Evolutionary conservation across 2,888 invertebrate species (phyloP), one percentile per base, ranked within the genome.

Genomic region (Cataglyphis albicans): DNA sequence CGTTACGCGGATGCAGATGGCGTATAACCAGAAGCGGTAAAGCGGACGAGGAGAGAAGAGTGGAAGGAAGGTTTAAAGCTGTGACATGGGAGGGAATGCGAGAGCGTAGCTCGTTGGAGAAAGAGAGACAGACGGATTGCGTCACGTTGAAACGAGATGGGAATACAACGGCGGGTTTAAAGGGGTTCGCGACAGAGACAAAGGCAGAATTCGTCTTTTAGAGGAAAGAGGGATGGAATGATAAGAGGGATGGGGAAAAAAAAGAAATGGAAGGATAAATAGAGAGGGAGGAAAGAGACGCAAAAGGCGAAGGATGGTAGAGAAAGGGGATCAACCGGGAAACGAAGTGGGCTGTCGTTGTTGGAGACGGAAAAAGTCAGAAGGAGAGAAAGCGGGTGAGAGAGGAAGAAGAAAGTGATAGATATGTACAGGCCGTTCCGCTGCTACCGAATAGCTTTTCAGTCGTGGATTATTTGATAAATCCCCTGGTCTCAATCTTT

Each of bases 1-100:
- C 21, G 72, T 67, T 75, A 74, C 84, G 83, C 80, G 86, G 84
- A 85, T 86, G 86, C 88, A 88, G 84, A 88, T 88, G 86, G 88
- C 88, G 88, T 83, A 59, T 61, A 84, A 85, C 82, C 84, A 82
- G 87, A 67, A 86, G 84, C 84, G 83, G 78, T 61, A 76, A 84
- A 67, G 81, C 75, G 80, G 32, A 57, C 65, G 73, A 75, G 65
- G 72, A 41, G 83, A 67, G 83, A 38, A 81, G 59, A 73, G 41
- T 76, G 73, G 32, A 81, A 72, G 72, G 57, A 57, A 72, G 25
- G 18, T 25, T 25, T 38, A 4, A 52, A 52, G n/a, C 67, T 10
- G 83, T 72, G 2, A 70, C 72, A 75, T 82, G 81, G 84, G 80
- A 68, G 78, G 57, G 44, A 68, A 68, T 44, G 57, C 41, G 57